A percentile compares a stretch with the other conserved stretches of the same genome.
phyloP scores from a whole-genome alignment of 2,113 vertebrate species.

The Etia nguti region DNA sequence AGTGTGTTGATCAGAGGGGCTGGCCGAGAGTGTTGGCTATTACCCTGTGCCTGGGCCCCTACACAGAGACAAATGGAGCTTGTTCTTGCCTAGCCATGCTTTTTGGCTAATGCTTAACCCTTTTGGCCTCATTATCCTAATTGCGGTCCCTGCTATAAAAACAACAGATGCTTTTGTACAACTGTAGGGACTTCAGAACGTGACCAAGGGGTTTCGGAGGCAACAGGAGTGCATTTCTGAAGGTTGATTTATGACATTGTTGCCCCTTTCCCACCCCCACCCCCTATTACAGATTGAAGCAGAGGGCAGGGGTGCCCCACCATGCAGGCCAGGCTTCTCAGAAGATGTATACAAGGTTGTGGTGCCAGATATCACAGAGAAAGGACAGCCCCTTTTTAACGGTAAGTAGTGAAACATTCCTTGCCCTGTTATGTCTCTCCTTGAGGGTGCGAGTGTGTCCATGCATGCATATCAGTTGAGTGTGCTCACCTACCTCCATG shows the following conservation, averaged over 20 bases:
- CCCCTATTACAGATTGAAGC: constrained; percentile 82
- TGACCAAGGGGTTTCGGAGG: constrained; percentile 66
- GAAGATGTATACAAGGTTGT: constrained; percentile 87
- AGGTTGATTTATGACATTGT: constrained; percentile 65
- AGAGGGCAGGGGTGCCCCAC: constrained; percentile 80
- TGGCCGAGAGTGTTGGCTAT: constrained; percentile 73
- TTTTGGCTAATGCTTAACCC: constrained; percentile 92
- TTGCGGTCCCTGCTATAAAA: constrained; percentile 75
- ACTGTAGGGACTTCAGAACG: constrained; percentile 52
- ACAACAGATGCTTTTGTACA: constrained; percentile 83
- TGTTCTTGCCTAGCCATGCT: constrained; percentile 79
- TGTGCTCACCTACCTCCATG: constrained; percentile 18
- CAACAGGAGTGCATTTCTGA: constrained; percentile 52
- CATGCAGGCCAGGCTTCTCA: constrained; percentile 93
- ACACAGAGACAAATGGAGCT: constrained; percentile 82
- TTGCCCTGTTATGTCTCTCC: constrained; percentile 21
- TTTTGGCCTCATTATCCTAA: constrained; percentile 82
- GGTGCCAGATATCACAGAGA: constrained; percentile 77
- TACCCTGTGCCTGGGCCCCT: constrained; percentile 56
- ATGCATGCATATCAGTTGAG: background rate
- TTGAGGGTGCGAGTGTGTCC: background rate
- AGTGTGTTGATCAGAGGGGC: constrained; percentile 74
- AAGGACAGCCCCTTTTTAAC: constrained; percentile 88
- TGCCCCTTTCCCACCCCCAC: background rate
- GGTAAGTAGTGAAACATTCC: constrained; percentile 72